Conservation (phyloP, 2,113 vertebrate species). For the Nesoenas mayeri region DNA sequence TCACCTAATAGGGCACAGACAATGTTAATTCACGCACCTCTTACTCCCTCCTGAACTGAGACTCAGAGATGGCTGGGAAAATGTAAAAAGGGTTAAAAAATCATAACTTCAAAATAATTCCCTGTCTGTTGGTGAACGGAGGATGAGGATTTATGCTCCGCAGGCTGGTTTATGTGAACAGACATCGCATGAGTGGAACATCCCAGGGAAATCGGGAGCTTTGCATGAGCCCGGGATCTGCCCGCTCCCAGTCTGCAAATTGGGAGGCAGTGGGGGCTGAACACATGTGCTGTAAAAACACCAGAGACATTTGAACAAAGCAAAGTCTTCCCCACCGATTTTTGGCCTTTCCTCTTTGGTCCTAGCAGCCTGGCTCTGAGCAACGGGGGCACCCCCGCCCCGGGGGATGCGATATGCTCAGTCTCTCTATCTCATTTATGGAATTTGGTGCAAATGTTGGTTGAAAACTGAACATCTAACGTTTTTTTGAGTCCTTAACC, state of each 20-base stretch:
- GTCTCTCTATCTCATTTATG: neutral
- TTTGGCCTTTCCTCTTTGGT: neutral
- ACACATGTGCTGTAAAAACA: neutral
- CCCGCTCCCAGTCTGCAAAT: neutral
- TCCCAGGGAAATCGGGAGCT: neutral
- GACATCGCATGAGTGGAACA: neutral
- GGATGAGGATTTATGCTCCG: neutral
- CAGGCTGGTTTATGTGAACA: neutral
- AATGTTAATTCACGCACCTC: conserved; percentile 68
- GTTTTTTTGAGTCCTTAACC: neutral
- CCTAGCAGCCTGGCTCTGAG: conserved; percentile 35
- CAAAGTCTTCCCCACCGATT: neutral
- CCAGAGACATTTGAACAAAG: neutral
- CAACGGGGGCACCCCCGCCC: neutral
- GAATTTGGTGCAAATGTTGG: conserved; percentile 23
- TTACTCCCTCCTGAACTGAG: conserved; percentile 57
- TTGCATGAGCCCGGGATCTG: rapidly evolving
- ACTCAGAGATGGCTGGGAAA: conserved; percentile 32
- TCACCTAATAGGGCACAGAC: conserved; percentile 52
- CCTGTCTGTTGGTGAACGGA: neutral
- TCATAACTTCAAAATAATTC: neutral
- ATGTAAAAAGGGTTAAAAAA: conserved; percentile 22
- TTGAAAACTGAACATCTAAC: conserved; percentile 30
- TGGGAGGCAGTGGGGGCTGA: neutral
- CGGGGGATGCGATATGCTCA: neutral